Conservation (phyloP, 2,797 vertebrate species). For the Phylloscopus collybita region DNA sequence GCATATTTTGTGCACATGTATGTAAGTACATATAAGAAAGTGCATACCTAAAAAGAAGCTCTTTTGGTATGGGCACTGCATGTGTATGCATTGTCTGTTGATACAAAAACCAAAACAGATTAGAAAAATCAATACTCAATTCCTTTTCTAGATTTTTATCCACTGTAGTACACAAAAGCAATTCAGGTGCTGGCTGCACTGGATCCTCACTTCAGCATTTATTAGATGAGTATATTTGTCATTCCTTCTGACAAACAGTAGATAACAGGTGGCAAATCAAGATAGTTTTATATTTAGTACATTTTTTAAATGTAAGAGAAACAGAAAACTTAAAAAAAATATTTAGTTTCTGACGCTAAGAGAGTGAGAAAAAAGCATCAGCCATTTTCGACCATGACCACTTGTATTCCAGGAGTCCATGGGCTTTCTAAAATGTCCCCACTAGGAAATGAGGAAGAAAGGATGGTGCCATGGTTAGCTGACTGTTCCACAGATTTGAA, state of each 20-base stretch:
- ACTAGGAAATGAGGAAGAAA: neutral
- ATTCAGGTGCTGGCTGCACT: constrained; percentile 33
- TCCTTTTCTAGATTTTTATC: constrained; percentile 70
- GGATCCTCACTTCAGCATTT: constrained; percentile 64
- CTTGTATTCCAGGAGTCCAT: neutral
- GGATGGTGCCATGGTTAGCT: neutral
- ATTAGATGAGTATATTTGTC: constrained; percentile 63
- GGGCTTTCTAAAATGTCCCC: neutral
- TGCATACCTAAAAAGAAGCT: neutral
- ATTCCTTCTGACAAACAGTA: constrained; percentile 39
- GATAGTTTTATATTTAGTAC: neutral
- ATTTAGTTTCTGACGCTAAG: neutral
- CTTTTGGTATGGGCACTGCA: neutral
- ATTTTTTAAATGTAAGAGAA: neutral
- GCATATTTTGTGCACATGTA: neutral
- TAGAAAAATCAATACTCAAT: constrained; percentile 74
- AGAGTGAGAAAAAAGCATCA: neutral
- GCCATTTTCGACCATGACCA: neutral
- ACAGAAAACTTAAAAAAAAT: neutral
- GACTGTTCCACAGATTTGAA: neutral
- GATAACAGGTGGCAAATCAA: constrained; percentile 16
- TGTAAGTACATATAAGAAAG: neutral
- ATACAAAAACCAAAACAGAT: constrained; percentile 60
- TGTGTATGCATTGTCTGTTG: constrained; percentile 19
- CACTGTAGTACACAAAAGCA: constrained; percentile 55